phyloP scores from a whole-genome alignment of 2,888 invertebrate species.

The Caenorhabditis becei region DNA sequence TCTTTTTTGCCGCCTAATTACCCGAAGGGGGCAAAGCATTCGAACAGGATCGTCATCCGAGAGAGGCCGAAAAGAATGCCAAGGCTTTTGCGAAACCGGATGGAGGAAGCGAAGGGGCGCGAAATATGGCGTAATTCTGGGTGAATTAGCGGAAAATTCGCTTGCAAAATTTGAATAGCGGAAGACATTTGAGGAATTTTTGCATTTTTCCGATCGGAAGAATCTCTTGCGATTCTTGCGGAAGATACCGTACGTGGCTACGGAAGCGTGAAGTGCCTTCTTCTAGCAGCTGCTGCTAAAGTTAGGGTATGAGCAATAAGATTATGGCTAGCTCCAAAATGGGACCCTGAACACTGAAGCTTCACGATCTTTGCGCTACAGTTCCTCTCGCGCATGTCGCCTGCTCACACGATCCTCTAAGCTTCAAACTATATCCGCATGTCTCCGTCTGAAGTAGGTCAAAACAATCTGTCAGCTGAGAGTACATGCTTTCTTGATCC shows the following conservation, averaged over 20 bases:
- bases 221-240: background rate
- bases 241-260: background rate
- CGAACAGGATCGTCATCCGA: constrained; percentile 49
- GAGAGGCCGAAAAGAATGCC: constrained; percentile 39
- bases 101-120: constrained; percentile 7
- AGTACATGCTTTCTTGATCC: constrained; percentile 53
- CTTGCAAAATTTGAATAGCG: constrained; percentile 39
- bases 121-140: constrained; percentile 51
- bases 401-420: background rate
- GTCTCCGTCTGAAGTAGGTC: constrained; percentile 33
- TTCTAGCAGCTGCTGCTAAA: no score
- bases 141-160: constrained; percentile 46
- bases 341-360: no score
- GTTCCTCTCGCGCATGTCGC: no score
- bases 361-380: no score
- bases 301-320: no score
- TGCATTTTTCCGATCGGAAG: constrained; percentile 27
- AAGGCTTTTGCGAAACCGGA: constrained; percentile 58
- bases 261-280: no score
- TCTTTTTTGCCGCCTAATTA: constrained; percentile 57
- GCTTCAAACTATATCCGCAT: background rate
- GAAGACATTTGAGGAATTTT: constrained; percentile 34
- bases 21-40: constrained; percentile 48
- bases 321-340: no score
- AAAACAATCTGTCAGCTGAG: constrained; percentile 24